Evolutionary conservation across 2,113 vertebrate genomes (phyloP).

Genomic region (Paramisgurnus dabryanus): DNA sequence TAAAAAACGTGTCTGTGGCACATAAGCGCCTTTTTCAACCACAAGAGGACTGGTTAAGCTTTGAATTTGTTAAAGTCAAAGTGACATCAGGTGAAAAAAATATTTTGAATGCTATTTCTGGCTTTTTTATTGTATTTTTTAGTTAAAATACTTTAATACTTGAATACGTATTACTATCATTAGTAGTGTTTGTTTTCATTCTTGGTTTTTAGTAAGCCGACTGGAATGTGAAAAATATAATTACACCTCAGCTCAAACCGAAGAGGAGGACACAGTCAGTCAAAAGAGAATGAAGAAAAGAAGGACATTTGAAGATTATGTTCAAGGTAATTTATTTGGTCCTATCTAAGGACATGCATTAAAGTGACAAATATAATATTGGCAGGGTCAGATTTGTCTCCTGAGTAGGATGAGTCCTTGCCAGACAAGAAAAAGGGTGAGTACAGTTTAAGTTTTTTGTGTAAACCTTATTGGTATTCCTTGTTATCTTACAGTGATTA

Average conservation of each 20-base stretch:
- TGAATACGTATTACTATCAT: not conserved
- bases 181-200: not conserved
- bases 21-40: constrained; percentile 8
- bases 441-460: no score
- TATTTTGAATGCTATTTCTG: no score
- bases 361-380: not conserved
- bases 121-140: not conserved
- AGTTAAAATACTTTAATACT: not conserved
- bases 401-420: no score
- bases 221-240: not conserved
- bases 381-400: not conserved
- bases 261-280: not conserved
- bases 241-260: not conserved
- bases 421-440: no score
- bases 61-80: not conserved
- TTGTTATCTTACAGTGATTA: no score
- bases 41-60: constrained; percentile 6
- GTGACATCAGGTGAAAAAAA: no score
- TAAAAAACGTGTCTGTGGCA: constrained; percentile 7
- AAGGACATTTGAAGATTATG: not conserved
- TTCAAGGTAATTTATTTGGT: not conserved
- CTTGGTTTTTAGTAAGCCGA: not conserved
- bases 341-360: not conserved
- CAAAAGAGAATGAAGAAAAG: not conserved
- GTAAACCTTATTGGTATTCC: no score